Evolutionary conservation across 2,113 vertebrate genomes (phyloP), one percentile per base, ranked within the genome.

Genomic region (Rhombomys opimus): DNA sequence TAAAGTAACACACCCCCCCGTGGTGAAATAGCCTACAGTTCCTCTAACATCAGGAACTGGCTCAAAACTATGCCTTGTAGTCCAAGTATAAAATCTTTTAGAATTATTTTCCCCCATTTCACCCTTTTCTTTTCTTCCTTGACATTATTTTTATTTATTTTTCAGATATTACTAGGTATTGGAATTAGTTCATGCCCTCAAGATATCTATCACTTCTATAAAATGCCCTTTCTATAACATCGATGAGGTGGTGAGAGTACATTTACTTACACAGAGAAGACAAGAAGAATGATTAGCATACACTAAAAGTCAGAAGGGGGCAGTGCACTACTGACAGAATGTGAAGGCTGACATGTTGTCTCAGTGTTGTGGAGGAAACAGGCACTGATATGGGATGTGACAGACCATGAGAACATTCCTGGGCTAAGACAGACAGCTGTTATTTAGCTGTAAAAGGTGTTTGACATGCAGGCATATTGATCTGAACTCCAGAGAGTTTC

Each of bases 321-420:
- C 12, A 67, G n/a, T 38, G 13, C n/a, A 85, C 38, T 59, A 30
- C 11, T 70, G 91, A 0, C n/a, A 20, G 61, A 94, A 68, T 88
- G 90, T 27, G n/a, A 61, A 38, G 96, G n/a, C 61, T 85, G 95
- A 93, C 63, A 85, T 50, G 3, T 8, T 91, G n/a, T 18, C 54
- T 94, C 22, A 54, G 68, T 57, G 59, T 18, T 46, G 20, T 59
- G 46, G 96, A 27, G 57, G 54, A 57, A 82, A 87, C 5, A 57
- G 70, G 12, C 93, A 25, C 20, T n/a, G 87, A 96, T 0, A 0
- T 12, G 7, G 41, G 84, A 32, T 20, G 7, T 0, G 5, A 17
- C 50, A 61, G 86, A 54, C 23, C 25, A 38, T 2, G 76, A 94
- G 6, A 78, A 14, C 38, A 88, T 5, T 80, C 3, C 22, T 15